Conservation (phyloP, 2,888 invertebrate species). For the Aromia moschata region DNA sequence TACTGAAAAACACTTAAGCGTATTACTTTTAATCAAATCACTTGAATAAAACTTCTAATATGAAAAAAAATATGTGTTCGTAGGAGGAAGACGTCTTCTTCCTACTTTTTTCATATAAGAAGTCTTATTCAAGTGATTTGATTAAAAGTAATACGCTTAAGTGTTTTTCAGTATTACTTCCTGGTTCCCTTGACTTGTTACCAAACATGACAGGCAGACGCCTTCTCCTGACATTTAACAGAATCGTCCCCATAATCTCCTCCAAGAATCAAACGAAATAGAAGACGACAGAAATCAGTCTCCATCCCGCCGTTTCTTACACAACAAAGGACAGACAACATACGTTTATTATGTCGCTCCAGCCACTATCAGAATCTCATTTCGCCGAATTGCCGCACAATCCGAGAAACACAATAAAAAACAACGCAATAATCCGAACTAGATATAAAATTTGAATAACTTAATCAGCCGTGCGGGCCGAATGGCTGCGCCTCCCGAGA, state of each 20-base stretch:
- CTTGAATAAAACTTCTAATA: no score
- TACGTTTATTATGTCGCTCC: not conserved
- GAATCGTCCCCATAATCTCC: not conserved
- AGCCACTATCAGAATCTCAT: slow-evolving; percentile 9
- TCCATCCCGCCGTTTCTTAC: not conserved
- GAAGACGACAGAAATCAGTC: not conserved
- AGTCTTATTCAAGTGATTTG: no score
- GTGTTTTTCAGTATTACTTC: no score
- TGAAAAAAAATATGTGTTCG: no score
- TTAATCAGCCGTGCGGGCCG: slow-evolving; percentile 45
- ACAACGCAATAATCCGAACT: slow-evolving; percentile 40
- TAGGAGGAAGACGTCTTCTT: no score
- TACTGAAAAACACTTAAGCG: no score
- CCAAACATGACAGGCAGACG: no score
- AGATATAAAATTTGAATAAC: slow-evolving; percentile 52
- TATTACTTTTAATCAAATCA: no score
- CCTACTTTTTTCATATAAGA: no score
- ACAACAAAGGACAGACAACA: not conserved
- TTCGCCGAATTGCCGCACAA: slow-evolving; percentile 26
- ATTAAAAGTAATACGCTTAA: no score
- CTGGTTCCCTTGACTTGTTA: no score
- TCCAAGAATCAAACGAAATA: not conserved
- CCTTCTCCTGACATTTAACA: not conserved
- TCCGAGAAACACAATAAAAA: slow-evolving; percentile 39
- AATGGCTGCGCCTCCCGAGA: slow-evolving; percentile 38